Evolutionary conservation across 2,113 vertebrate genomes (phyloP), one percentile per base, ranked within the genome.

Genomic region (Sciurus niger): DNA sequence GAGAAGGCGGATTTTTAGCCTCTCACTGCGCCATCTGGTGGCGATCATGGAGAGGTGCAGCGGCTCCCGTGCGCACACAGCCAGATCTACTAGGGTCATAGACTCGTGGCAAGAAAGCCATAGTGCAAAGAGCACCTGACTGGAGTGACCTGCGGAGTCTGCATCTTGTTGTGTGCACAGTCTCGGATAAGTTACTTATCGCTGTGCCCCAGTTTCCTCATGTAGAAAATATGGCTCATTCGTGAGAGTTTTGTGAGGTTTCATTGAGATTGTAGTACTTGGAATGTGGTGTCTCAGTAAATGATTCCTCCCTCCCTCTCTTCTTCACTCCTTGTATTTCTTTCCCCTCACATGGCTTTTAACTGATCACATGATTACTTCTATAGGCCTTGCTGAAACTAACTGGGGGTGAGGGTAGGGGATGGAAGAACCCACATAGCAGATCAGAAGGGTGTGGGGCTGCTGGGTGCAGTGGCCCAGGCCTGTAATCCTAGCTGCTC

Each of bases 21-120:
- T 60, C 60, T 65, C 68, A 1, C 25, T 83, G 89, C 89, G 86
- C 97, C 97, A 87, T 55, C 98, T 97, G 58, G 95, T 97, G 98
- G 94, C 72, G 0, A 18, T 7, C 14, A 0, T 24, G 76, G 40
- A 92, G 84, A 82, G 40, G 32, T 63, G 32, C 96, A 24, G 30
- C 3, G 82, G 92, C 10, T 32, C 78, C 22, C 28, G 46, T 0
- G 46, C 11, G 1, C 53, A 25, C 16, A 0, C 25, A 51, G 76
- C 4, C 18, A 0, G n/a, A 13, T 13, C 65, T 13, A 48, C 60
- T 43, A 34, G 8, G 46, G 34, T 7, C 53, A 3, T 1, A 37
- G 37, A 43, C 1, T 4, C 8, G 34, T 25, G 25, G 1, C 6
- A 70, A 53, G 12, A 30, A 34, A 58, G 16, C 2, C 14, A 28